A percentile compares a stretch with the other conserved stretches of the same genome.
These are phyloP conservation scores for Brachymystax lenok DNA, from an alignment of 2,797 vertebrate species.

Conservation along the genomic window DNA sequence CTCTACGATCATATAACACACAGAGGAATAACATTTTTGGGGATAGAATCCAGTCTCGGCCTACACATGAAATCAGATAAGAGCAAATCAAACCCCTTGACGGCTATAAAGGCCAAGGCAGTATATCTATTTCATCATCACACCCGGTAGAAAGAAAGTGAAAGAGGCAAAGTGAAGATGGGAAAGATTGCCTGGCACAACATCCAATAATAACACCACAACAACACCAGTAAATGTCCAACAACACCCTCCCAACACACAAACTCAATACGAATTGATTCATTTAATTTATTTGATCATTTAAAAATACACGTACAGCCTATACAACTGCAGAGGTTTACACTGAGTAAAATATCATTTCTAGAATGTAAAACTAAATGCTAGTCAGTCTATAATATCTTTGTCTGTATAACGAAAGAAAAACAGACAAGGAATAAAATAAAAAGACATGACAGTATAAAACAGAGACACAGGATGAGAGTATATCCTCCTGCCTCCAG, in stretches of 20 bases:
- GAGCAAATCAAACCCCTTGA: neutral
- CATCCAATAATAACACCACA: neutral
- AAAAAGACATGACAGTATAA: neutral
- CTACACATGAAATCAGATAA: neutral
- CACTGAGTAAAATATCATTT: neutral
- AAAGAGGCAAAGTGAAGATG: neutral
- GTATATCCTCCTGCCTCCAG: slow-evolving; percentile 17
- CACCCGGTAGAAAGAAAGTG: neutral
- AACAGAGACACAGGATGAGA: neutral
- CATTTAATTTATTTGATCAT: neutral
- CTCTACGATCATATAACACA: neutral
- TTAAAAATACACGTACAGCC: neutral
- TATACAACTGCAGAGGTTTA: neutral
- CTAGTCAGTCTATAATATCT: neutral
- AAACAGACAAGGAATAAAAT: neutral
- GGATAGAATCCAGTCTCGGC: neutral
- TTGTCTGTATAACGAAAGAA: neutral
- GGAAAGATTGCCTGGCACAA: neutral
- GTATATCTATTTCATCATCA: neutral
- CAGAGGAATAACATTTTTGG: no score
- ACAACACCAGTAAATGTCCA: neutral
- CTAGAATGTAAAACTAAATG: neutral
- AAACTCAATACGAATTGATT: neutral
- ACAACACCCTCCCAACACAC: neutral
- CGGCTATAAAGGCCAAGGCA: neutral